Percentiles rank a stretch among this genome's conserved stretches.
phyloP scores from a whole-genome alignment of 2,113 vertebrate species.

The Periophthalmodon schlosseri region DNA sequence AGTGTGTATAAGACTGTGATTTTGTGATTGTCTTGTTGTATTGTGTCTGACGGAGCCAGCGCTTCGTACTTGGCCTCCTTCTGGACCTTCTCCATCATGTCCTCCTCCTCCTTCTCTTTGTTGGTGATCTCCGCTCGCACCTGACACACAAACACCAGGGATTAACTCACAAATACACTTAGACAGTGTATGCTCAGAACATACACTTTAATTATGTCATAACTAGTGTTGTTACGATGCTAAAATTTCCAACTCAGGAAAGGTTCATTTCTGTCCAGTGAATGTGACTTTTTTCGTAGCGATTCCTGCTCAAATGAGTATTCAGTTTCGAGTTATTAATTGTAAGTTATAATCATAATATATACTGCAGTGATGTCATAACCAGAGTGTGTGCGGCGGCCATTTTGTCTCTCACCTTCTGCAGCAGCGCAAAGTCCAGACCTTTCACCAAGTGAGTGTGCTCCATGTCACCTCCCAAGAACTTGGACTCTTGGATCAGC shows the following conservation, averaged over 20 bases:
- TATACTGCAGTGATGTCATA: too few relatives aligned
- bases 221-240: too few relatives aligned
- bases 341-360: too few relatives aligned
- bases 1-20: background rate
- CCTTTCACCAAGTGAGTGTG: constrained; percentile 99
- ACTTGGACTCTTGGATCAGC: constrained; percentile 98
- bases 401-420: constrained; percentile 82
- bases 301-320: too few relatives aligned
- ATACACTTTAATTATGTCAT: too few relatives aligned
- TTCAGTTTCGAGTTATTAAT: too few relatives aligned
- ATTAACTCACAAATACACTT: background rate
- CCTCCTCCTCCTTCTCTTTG: constrained; percentile 97
- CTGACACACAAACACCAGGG: constrained; percentile 63
- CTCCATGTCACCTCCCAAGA: constrained; percentile 99
- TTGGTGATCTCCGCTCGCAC: constrained; percentile 97
- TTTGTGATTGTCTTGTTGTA: too few relatives aligned
- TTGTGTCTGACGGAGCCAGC: background rate
- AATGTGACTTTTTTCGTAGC: too few relatives aligned
- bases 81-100: constrained; percentile 96
- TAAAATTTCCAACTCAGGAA: too few relatives aligned
- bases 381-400: background rate
- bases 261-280: too few relatives aligned
- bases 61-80: constrained; percentile 91
- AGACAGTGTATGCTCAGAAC: too few relatives aligned
- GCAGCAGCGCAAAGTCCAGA: constrained; percentile 94